Evolutionary conservation across 2,113 vertebrate species (phyloP).

Genomic region (Ranitomeya variabilis): DNA sequence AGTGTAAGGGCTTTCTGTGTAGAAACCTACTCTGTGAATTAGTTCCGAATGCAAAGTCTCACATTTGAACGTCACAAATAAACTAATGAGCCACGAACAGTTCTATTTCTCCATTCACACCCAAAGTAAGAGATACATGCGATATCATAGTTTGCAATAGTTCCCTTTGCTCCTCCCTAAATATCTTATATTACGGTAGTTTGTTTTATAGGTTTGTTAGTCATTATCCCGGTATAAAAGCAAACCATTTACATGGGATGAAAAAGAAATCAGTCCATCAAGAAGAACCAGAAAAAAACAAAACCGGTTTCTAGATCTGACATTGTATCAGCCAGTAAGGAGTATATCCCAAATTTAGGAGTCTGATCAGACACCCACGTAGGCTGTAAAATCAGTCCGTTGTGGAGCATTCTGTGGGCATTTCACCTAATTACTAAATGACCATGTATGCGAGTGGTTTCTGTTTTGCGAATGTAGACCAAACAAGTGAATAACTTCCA

Average conservation of each 20-base stretch:
- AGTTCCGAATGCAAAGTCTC: no score
- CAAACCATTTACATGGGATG: neutral
- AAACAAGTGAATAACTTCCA: neutral
- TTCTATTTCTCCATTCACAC: neutral
- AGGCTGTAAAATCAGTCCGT: neutral
- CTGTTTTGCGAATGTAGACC: neutral
- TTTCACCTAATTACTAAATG: neutral
- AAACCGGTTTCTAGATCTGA: neutral
- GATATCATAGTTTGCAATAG: no score
- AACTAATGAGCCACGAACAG: no score
- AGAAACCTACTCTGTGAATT: neutral
- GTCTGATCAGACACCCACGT: neutral
- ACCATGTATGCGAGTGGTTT: neutral
- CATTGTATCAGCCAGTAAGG: neutral
- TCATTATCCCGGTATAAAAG: neutral
- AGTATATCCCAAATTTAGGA: neutral
- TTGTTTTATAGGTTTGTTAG: no score
- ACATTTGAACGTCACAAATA: no score
- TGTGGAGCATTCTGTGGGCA: neutral
- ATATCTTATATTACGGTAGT: no score
- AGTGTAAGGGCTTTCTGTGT: neutral
- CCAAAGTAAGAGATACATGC: neutral
- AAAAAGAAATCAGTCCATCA: neutral
- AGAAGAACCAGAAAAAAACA: neutral
- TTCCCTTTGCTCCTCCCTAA: no score